These are phyloP conservation scores for Myotis findleyi DNA, from an alignment of 2,797 vertebrate species.

Conservation along the genomic window DNA sequence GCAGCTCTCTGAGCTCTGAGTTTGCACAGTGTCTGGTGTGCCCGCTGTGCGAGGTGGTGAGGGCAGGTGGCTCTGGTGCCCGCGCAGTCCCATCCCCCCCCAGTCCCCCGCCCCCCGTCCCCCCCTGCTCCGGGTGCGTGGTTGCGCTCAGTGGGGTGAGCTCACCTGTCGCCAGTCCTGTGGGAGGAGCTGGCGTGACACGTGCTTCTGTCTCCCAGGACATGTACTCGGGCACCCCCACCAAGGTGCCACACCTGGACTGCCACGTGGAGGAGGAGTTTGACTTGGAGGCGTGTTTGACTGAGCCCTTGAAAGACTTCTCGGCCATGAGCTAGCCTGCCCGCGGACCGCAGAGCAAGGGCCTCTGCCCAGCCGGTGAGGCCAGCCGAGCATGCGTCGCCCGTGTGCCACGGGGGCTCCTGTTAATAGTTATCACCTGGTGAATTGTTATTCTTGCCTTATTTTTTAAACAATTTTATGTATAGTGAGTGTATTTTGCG, in stretches of 20 bases:
- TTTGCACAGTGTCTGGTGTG: too few relatives aligned
- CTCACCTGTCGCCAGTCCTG: neutral
- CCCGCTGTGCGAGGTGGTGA: too few relatives aligned
- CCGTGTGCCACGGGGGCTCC: neutral
- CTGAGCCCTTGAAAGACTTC: slow-evolving; percentile 83
- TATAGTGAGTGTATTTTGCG: slow-evolving; percentile 73
- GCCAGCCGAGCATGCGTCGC: neutral
- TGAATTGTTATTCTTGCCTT: slow-evolving; percentile 67
- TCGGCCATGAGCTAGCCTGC: slow-evolving; percentile 80
- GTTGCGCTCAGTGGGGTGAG: neutral
- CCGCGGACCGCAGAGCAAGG: neutral
- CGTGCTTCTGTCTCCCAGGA: slow-evolving; percentile 84
- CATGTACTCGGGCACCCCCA: slow-evolving; percentile 87
- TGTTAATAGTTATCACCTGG: slow-evolving; percentile 62
- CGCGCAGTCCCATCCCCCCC: too few relatives aligned
- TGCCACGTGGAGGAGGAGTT: slow-evolving; percentile 82
- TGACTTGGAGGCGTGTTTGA: slow-evolving; percentile 88
- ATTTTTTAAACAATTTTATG: slow-evolving; percentile 78
- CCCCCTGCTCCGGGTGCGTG: too few relatives aligned
- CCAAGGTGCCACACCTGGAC: slow-evolving; percentile 89
- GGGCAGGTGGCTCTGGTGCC: too few relatives aligned
- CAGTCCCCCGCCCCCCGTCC: too few relatives aligned
- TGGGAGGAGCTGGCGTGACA: neutral
- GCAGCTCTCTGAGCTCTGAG: too few relatives aligned
- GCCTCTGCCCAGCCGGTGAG: neutral